Conservation (phyloP, 2,113 vertebrate genomes). For the Sylvietta virens region DNA sequence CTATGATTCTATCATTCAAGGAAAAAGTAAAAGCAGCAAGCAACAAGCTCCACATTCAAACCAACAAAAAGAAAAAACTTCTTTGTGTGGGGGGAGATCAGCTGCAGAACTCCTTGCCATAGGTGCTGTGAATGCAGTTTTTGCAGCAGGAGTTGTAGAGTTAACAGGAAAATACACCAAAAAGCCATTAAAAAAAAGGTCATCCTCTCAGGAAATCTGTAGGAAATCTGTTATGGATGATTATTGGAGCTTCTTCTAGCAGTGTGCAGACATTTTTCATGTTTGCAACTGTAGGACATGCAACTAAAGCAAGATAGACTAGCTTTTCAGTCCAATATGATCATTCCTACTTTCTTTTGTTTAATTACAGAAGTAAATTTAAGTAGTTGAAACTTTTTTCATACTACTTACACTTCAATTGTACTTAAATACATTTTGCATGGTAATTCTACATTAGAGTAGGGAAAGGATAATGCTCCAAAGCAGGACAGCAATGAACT, state of each 20-base stretch:
- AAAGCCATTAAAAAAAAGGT: rapidly evolving
- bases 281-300: background rate
- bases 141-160: background rate
- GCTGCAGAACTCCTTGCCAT: background rate
- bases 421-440: background rate
- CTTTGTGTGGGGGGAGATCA: background rate
- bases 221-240: background rate
- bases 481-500: background rate
- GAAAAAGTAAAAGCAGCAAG: background rate
- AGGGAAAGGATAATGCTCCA: background rate
- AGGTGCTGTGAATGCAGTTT: background rate
- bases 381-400: background rate
- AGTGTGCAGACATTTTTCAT: background rate
- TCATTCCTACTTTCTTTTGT: background rate
- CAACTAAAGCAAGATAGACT: background rate
- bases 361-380: background rate
- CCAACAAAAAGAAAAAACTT: background rate
- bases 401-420: background rate
- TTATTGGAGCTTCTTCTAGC: background rate
- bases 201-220: background rate
- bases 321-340: background rate
- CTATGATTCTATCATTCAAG: background rate
- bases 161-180: background rate
- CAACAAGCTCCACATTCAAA: background rate
- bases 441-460: background rate